Base-by-base conservation (phyloP, 2,888 invertebrate species). In the Ochlodes sylvanus region DNA sequence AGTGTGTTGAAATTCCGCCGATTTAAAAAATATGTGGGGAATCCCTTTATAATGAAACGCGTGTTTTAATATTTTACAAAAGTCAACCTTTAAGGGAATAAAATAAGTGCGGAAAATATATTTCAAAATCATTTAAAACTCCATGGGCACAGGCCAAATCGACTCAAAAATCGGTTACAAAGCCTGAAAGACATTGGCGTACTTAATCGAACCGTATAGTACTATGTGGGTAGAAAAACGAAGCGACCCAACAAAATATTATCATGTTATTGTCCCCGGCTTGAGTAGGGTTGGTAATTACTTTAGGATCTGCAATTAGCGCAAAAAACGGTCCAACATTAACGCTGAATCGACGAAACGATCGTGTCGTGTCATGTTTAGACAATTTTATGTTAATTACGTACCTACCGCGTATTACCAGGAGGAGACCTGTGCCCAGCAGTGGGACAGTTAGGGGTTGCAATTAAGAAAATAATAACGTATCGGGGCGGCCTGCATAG, bases 211-310 rank as follows among this genome's bases (percentile, higher is more conserved):
- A 55, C 15, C 55, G 10, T n/a, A 55, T 34, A 15, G 47, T 68
- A 62, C 47, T 62, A 38, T 50, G 62, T 54, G 50, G 34, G 54
- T 21, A 60, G 44, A 68, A 68, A 68, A 68, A 68, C 68, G 44
- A 55, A 12, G 67, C 34, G 44, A 19, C 38, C 62, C 47, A 21
- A 68, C 68, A 68, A 62, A 68, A 68, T 68, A 68, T 68, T 62
- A 68, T 68, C 68, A 47, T 56, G 62, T 68, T 60, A 68, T 68
- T 62, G 68, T 68, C 68, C 55, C 38, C 27, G 44, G 44, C 19
- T 61, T 68, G 68, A 68, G 62, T 55, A 68, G 68, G 68, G 68
- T 68, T 19, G n/a, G 47, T 62, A 68, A 68, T 68, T 68, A 68
- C 56, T 68, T 68, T 47, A 56, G 68, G 68, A 61, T 67, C 62